phyloP scores from a whole-genome alignment of 1,140 invertebrate genomes.

The Cyclina sinensis region DNA sequence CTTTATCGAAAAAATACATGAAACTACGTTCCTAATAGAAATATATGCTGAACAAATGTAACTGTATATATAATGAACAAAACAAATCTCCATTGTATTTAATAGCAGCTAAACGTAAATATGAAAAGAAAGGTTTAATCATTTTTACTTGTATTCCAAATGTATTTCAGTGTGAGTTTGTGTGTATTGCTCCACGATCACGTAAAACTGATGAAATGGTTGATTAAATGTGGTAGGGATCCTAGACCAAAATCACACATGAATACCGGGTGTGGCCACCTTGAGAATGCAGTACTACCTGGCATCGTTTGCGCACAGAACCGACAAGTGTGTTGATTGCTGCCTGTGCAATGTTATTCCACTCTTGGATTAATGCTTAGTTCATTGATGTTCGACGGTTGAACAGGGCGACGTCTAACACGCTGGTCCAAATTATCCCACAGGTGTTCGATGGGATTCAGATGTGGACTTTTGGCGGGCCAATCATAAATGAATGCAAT shows the following conservation, averaged over 20 bases:
- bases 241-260: constrained; percentile 9
- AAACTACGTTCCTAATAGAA: too few species aligned
- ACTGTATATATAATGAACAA: neutral
- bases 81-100: neutral
- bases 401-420: constrained; percentile 19
- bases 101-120: neutral
- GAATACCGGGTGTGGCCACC: constrained; percentile 13
- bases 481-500: constrained; percentile 31
- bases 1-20: too few species aligned
- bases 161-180: constrained; percentile 5
- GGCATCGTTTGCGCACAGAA: constrained; percentile 18
- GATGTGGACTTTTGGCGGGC: constrained; percentile 22
- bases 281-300: neutral
- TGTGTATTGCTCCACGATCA: neutral
- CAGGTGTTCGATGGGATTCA: constrained; percentile 41
- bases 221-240: constrained; percentile 18
- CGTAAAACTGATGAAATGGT: neutral
- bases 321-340: constrained; percentile 7
- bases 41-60: too few species aligned
- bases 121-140: neutral
- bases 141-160: neutral
- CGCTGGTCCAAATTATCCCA: constrained; percentile 32
- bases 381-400: constrained; percentile 31
- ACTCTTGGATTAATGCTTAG: neutral
- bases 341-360: neutral